Evolutionary conservation across 92 coral and sea anemone genomes (phyloP).

Genomic region (Epizoanthus ramosus): DNA sequence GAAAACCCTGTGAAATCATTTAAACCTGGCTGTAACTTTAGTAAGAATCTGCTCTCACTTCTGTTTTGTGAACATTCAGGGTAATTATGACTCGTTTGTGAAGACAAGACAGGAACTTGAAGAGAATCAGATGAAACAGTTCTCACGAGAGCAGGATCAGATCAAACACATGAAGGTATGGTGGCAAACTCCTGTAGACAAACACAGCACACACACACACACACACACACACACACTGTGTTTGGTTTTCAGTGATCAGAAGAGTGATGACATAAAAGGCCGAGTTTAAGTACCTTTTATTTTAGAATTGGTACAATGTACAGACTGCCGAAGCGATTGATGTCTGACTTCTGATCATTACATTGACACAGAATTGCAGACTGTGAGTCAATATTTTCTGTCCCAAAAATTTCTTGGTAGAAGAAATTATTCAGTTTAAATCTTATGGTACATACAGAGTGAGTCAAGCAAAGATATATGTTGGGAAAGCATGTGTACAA

Average conservation of each 20-base stretch:
- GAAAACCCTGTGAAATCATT: too few species aligned
- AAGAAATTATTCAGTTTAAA: too few species aligned
- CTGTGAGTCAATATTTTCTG: too few species aligned
- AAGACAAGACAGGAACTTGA: constrained; percentile 92
- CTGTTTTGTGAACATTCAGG: constrained; percentile 50
- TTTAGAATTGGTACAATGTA: constrained; percentile 66
- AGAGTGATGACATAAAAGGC: constrained; percentile 92
- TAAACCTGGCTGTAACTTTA: background rate
- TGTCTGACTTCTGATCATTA: constrained; percentile 9
- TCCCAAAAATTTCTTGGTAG: too few species aligned
- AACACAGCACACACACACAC: background rate
- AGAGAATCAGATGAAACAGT: constrained; percentile 98
- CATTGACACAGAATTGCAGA: too few species aligned
- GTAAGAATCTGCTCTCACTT: background rate
- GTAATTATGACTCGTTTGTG: constrained; percentile 89
- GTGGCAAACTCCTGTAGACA: background rate
- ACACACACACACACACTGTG: background rate
- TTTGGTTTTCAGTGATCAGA: constrained; percentile 32
- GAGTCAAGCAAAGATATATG: too few species aligned
- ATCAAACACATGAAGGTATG: constrained; percentile 96
- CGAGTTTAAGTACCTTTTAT: constrained; percentile 81
- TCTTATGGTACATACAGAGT: too few species aligned
- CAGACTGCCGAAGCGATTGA: constrained; percentile 79
- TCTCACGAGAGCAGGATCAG: constrained; percentile 92
- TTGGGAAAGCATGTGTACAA: too few species aligned